phyloP scores from a whole-genome alignment of 2,888 invertebrate genomes.

The Himalopsyche tibetana region DNA sequence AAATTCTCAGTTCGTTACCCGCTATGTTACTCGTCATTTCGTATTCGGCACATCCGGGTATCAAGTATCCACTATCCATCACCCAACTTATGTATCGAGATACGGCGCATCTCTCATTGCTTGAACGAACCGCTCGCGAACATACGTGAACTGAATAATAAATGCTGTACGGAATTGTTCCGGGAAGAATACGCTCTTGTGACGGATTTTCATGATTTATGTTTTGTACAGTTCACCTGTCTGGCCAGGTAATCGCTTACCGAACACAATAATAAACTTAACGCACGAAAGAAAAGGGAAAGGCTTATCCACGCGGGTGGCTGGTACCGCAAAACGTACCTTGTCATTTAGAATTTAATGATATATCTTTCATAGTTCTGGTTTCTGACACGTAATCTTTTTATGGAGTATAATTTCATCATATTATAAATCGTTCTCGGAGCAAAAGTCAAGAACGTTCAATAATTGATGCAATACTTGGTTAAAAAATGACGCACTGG shows the following conservation, averaged over 20 bases:
- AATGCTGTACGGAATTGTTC: neutral
- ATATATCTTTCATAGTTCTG: constrained; percentile 10
- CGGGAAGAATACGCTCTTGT: neutral
- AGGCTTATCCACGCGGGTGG: constrained; percentile 27
- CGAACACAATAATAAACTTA: neutral
- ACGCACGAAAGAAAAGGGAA: constrained; percentile 7
- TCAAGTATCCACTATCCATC: too few relatives aligned
- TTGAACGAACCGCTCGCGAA: neutral
- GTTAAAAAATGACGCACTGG: too few relatives aligned
- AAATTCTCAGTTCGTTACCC: too few relatives aligned
- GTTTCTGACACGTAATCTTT: neutral
- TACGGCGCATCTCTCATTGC: too few relatives aligned
- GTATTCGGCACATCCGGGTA: too few relatives aligned
- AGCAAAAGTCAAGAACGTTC: too few relatives aligned
- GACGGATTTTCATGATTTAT: constrained; percentile 27
- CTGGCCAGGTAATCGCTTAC: constrained; percentile 1
- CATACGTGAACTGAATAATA: constrained; percentile 14
- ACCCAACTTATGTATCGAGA: too few relatives aligned
- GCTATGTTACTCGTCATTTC: too few relatives aligned
- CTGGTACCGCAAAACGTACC: neutral
- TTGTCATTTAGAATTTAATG: neutral
- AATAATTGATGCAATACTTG: too few relatives aligned
- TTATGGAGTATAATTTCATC: neutral
- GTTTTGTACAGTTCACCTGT: constrained; percentile 12
- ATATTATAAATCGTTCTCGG: neutral